phyloP scores from a whole-genome alignment of 1,140 invertebrate species.

The Aphis craccivora region DNA sequence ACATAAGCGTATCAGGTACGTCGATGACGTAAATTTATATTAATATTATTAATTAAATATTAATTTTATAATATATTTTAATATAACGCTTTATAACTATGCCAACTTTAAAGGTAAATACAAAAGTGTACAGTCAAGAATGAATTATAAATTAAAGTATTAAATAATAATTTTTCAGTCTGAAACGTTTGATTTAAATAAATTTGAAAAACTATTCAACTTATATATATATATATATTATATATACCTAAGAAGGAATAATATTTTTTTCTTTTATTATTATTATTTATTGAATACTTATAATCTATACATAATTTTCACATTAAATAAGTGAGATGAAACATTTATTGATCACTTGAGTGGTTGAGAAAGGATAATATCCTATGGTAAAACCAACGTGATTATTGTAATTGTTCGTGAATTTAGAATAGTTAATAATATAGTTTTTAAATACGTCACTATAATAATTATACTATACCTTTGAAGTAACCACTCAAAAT shows the following conservation, averaged over 20 bases:
- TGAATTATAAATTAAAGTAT: too few species aligned
- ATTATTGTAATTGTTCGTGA: too few species aligned
- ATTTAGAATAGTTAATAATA: background rate
- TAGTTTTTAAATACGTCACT: background rate
- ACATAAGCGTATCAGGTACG: background rate
- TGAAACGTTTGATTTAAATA: too few species aligned
- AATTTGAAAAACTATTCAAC: background rate
- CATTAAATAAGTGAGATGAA: too few species aligned
- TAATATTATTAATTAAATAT: background rate
- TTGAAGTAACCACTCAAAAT: background rate
- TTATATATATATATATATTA: background rate
- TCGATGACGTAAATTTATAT: background rate
- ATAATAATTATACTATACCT: background rate
- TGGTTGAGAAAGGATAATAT: too few species aligned
- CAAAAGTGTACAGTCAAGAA: too few species aligned
- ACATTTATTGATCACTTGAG: too few species aligned
- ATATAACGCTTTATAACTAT: background rate
- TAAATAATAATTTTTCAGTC: too few species aligned
- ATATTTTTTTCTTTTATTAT: too few species aligned
- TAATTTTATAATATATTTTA: background rate
- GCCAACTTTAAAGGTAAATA: background rate
- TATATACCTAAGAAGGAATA: background rate
- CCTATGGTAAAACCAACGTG: too few species aligned
- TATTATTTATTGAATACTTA: too few species aligned
- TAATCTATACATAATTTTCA: too few species aligned